A percentile compares a stretch with the other conserved stretches of the same genome.
Evolutionary conservation across 2,797 vertebrate genomes (phyloP).

Genomic region (Amblyopsis hoosieri): DNA sequence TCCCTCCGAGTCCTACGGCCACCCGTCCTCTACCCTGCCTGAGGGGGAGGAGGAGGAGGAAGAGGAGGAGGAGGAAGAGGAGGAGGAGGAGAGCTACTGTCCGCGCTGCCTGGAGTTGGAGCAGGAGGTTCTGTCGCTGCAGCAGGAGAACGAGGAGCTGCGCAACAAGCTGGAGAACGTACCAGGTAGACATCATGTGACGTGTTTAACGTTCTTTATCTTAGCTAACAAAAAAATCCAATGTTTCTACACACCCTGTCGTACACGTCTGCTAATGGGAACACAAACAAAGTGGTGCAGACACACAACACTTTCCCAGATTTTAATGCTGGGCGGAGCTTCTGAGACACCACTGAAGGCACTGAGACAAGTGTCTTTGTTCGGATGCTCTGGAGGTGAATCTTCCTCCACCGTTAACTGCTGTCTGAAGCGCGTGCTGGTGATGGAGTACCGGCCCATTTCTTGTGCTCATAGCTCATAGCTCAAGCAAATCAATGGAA

Average conservation of each 20-base stretch:
- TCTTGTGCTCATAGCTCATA: neutral
- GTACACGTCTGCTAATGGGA: too few species aligned
- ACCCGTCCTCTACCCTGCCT: slow-evolving; percentile 94
- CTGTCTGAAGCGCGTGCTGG: too few species aligned
- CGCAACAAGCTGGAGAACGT: slow-evolving; percentile 92
- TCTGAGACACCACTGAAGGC: too few species aligned
- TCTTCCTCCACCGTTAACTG: too few species aligned
- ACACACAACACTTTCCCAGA: too few species aligned
- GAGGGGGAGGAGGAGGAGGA: slow-evolving; percentile 97
- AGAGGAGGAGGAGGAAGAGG: slow-evolving; percentile 95
- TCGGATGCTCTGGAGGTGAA: too few species aligned
- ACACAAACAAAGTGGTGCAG: too few species aligned
- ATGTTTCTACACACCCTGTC: too few species aligned
- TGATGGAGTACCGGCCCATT: neutral
- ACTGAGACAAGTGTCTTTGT: too few species aligned
- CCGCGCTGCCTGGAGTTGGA: slow-evolving; percentile 96
- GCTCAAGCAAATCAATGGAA: neutral
- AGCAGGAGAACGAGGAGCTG: slow-evolving; percentile 98
- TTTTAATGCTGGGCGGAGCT: too few species aligned
- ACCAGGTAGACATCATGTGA: slow-evolving; percentile 81
- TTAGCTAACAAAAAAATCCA: too few species aligned
- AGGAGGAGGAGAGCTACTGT: slow-evolving; percentile 94
- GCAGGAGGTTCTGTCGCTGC: slow-evolving; percentile 97
- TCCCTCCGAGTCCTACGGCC: slow-evolving; percentile 94
- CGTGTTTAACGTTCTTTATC: too few species aligned